Conservation (phyloP, 2,888 invertebrate genomes). For the Drosophila falleni region DNA sequence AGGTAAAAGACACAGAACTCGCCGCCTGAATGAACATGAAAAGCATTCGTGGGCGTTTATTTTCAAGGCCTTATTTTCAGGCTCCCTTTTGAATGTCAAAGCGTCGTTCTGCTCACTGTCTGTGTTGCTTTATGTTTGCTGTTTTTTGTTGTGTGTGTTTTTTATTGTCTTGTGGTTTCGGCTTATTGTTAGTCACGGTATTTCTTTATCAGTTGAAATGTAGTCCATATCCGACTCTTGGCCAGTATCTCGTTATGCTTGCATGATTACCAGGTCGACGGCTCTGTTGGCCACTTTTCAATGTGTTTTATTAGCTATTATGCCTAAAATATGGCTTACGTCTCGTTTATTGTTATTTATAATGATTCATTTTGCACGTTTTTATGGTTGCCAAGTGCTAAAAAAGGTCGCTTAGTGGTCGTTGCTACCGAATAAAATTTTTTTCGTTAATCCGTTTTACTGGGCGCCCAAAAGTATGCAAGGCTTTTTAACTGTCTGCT, state of each 20-base stretch:
- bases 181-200: conserved; percentile 50
- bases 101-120: conserved; percentile 31
- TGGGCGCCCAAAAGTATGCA: neutral
- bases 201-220: conserved; percentile 74
- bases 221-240: no score
- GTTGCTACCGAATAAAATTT: conserved; percentile 20
- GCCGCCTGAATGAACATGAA: conserved; percentile 54
- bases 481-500: no score
- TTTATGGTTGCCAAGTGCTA: conserved; percentile 70
- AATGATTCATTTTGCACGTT: conserved; percentile 78
- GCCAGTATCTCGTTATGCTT: conserved; percentile 63
- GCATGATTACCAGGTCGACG: conserved; percentile 61
- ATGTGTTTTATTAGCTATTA: conserved; percentile 80
- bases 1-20: conserved; percentile 37
- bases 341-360: conserved; percentile 78
- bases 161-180: conserved; percentile 29
- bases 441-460: conserved; percentile 19
- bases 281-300: conserved; percentile 55
- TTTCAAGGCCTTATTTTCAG: conserved; percentile 2
- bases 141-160: conserved; percentile 32
- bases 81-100: conserved; percentile 42
- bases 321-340: conserved; percentile 74
- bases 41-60: conserved; percentile 30
- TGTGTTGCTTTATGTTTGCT: conserved; percentile 26
- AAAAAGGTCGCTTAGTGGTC: conserved; percentile 40